A percentile compares a stretch with the other conserved stretches of the same genome.
phyloP scores from a whole-genome alignment of 2,888 invertebrate species.

The Dyspetes luteomarginatus region DNA sequence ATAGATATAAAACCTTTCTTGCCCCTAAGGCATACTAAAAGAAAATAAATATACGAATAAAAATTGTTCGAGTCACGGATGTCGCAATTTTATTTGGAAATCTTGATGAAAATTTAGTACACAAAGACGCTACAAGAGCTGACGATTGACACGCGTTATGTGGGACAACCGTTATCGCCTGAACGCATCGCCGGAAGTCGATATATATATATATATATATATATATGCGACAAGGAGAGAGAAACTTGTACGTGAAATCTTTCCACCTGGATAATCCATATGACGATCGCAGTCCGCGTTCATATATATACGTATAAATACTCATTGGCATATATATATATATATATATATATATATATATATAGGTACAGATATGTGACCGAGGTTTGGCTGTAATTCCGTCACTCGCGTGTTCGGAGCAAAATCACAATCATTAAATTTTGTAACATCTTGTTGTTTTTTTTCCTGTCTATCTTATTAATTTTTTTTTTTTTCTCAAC shows the following conservation, averaged over 20 bases:
- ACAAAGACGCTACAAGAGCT: slow-evolving; percentile 17
- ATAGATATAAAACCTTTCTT: no score
- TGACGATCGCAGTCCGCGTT: background rate
- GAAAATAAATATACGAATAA: no score
- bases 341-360: background rate
- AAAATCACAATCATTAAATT: slow-evolving; percentile 24
- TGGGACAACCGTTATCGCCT: slow-evolving; percentile 28
- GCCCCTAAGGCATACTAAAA: no score
- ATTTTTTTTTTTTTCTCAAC: background rate
- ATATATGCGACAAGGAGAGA: background rate
- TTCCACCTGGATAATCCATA: slow-evolving; percentile 52
- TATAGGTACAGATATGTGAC: slow-evolving; percentile 33
- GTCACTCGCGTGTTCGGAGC: slow-evolving; percentile 33
- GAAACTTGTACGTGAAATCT: slow-evolving; percentile 53
- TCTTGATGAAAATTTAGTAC: no score
- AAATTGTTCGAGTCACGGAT: no score
- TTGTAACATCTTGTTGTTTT: background rate
- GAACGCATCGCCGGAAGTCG: slow-evolving; percentile 56
- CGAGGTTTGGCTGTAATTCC: slow-evolving; percentile 10
- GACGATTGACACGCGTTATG: slow-evolving; percentile 28
- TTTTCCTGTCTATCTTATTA: background rate
- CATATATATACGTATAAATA: background rate
- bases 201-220: slow-evolving; percentile 2
- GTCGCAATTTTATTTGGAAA: no score
- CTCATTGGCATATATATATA: background rate